Percentiles rank a stretch among this genome's conserved stretches.
Conservation (phyloP, 2,797 vertebrate genomes). For the Muraenolepis orangiensis region DNA sequence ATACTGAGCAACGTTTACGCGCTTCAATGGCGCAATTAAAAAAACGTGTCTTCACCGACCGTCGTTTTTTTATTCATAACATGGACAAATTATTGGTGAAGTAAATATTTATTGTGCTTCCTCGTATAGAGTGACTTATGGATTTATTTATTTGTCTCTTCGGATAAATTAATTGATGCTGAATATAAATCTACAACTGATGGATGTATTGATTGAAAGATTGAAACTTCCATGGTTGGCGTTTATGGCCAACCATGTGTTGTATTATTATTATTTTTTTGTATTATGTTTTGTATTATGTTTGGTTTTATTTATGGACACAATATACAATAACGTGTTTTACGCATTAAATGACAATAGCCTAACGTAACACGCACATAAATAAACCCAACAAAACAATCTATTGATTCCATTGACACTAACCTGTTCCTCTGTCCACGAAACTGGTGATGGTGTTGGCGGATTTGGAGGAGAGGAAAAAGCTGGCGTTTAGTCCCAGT, state of each 20-base stretch:
- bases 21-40: slow-evolving; percentile 31
- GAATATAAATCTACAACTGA: not conserved
- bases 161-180: not conserved
- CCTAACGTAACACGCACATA: too few species aligned
- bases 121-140: not conserved
- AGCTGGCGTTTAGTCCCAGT: slow-evolving; percentile 91
- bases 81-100: not conserved
- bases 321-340: too few species aligned
- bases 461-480: slow-evolving; percentile 90
- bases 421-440: slow-evolving; percentile 94
- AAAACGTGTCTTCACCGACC: slow-evolving; percentile 23
- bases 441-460: slow-evolving; percentile 98
- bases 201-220: not conserved
- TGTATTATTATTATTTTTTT: not conserved
- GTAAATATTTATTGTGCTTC: not conserved
- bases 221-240: not conserved
- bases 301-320: too few species aligned
- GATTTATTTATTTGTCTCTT: not conserved
- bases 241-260: not conserved
- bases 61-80: not conserved
- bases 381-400: not conserved
- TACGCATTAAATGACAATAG: too few species aligned
- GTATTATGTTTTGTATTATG: not conserved
- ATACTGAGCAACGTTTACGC: slow-evolving; percentile 43
- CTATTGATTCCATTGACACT: too few species aligned